Evolutionary conservation across 1,140 invertebrate genomes (phyloP), one percentile per base, ranked within the genome.

Genomic region (Drosophila sulfurigaster): DNA sequence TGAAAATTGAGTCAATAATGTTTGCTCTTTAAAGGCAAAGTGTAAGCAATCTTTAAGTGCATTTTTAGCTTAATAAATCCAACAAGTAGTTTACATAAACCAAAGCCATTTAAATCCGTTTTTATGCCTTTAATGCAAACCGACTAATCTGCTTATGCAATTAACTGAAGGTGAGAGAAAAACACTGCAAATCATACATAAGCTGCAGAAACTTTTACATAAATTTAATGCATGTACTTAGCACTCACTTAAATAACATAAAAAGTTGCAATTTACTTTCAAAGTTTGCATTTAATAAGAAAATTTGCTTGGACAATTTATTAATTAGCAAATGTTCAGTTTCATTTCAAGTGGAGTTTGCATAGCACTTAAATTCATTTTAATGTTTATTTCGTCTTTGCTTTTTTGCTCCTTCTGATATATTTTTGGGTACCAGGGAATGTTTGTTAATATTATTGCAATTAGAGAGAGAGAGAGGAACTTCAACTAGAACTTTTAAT

Each of bases 401-500:
- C 30, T 32, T 32, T 5, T 32, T 7, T 7, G 30, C 30, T 32
- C 1, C 0, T 7, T 32, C 30, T 32, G 30, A 6, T 32, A 38
- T 38, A 38, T 38, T 38, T 38, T 3, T 38, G 35, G 2, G 30
- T 8, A 32, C 30, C 30, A 32, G 5, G 1, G 20, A 25, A 25
- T 25, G 20, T 25, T 10, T 38, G 35, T 8, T 8, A 38, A 8
- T 38, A 38, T 38, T 38, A 10, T 38, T 38, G 35, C 35, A 38
- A 38, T 38, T 38, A 10, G 35, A 25, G 20, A 25, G 16, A 20
- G 20, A 25, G 3, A 25, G 3, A 25, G n/a, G n/a, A 43, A 43
- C 41, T 43, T n/a, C 3, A 48, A 48, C 57, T 46, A 28, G 10
- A 45, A 6, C 46, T 32, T 25, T 64, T 52, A 52, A 25, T 41